Evolutionary conservation across 2,113 vertebrate genomes (phyloP), one percentile per base, ranked within the genome.

Genomic region (Lagopus muta): DNA sequence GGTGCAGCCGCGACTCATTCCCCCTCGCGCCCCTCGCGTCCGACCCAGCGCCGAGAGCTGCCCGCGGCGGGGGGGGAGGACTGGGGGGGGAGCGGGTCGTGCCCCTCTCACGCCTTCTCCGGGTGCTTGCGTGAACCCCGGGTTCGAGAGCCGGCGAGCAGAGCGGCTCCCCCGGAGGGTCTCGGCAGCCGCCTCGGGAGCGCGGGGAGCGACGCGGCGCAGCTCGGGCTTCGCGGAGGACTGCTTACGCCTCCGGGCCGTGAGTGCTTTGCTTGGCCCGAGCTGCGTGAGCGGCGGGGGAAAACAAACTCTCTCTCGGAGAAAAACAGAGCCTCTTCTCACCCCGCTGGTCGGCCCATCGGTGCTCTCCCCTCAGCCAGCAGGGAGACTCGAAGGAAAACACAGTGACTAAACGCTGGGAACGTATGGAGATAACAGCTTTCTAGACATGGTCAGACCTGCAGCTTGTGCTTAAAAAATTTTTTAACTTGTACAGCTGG

Each of bases 31-130:
- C 82, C 54, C 64, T 30, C 79, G 70, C 62, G 62, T 88, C 71
- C 24, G 71, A 82, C 75, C 54, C 36, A 17, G 52, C 28, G 50
- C 70, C n/a, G 60, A 66, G 34, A 76, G 71, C 71, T 32, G 38
- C 77, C 65, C 45, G 88, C 78, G n/a, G 77, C 25, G 60, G 52
- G 85, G 75, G 86, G 76, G 91, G 89, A 91, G 89, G 75, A 82
- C 69, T 32, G 28, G 79, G 86, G 91, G 86, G 22, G 92, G 94
- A 78, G 77, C 4, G 25, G 91, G 65, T 74, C 60, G 18, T 6
- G 22, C 30, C 38, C 30, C 21, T 30, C 27, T 27, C 38, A 66
- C 10, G 47, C 71, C 8, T 40, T 45, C 34, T 77, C 16, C 1
- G 13, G 14, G 8, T 10, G 28, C 2, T 24, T 3, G 27, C 9